Conservation (phyloP, 2,797 vertebrate genomes). For the Helarctos malayanus region DNA sequence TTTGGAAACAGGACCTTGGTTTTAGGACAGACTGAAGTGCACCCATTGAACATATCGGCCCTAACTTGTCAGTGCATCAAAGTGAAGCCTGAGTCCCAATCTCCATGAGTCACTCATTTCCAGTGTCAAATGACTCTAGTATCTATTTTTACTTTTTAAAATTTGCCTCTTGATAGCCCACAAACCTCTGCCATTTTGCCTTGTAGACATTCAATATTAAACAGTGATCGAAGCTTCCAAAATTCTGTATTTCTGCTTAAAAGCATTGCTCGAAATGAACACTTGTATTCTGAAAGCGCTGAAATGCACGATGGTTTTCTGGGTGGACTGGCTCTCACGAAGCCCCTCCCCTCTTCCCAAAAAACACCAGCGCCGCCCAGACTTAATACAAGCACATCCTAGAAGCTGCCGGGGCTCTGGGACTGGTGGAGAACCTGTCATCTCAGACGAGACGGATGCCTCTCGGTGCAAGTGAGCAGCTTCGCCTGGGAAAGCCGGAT, state of each 20-base stretch:
- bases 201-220: not conserved
- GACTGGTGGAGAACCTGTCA: not conserved
- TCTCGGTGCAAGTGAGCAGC: not conserved
- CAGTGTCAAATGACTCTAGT: too few relatives aligned
- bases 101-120: not conserved
- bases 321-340: not conserved
- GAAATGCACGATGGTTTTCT: not conserved
- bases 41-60: rapidly evolving
- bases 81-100: not conserved
- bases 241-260: not conserved
- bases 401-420: not conserved
- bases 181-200: not conserved
- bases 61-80: not conserved
- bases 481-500: not conserved
- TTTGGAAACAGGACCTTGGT: not conserved
- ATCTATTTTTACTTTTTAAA: not conserved
- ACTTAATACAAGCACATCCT: not conserved
- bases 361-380: not conserved
- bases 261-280: not conserved
- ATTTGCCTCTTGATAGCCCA: not conserved
- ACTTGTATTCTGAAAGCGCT: not conserved
- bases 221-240: not conserved
- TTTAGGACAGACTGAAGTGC: not conserved
- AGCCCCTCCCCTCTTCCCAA: not conserved
- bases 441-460: rapidly evolving